Base-by-base conservation (phyloP, 2,888 invertebrate species). In the Agrilus cyanescens region DNA sequence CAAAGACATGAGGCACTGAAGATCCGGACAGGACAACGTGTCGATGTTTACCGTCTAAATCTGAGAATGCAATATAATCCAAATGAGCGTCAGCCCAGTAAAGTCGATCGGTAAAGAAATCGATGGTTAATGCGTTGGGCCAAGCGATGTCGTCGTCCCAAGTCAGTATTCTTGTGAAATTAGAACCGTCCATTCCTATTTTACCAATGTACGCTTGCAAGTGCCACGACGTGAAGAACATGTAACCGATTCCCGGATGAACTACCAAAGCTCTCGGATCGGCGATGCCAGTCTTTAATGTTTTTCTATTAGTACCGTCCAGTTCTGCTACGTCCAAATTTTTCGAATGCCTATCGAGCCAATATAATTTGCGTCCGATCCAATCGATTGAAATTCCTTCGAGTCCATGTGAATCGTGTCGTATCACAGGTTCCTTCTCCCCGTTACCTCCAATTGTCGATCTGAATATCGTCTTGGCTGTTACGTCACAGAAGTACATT, bases 21-120 rank as follows among this genome's bases (percentile, higher is more conserved):
- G 72, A 65, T 12, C 90, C 90, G 0, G 84, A 82, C 3, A 94
- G 60, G 0, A 85, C 89, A 41, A 84, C 77, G 58, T 88, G 86
- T 4, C 90, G 74, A 60, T 91, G 83, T 49, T 77, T 78, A 2
- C 97, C 97, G 67, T 96, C 91, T 49, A 97, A 73, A 66, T 96
- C 91, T 1, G 90, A 80, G 52, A 86, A 90, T 31, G 95, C 97
- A 39, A 98, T 94, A 60, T 96, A 96, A 63, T 98, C 95, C 52
- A 97, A 74, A 68, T 96, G 96, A 52, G 97, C 97, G 64, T 98
- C 98, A 0, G 96, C 97, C 86, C 90, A 98, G 69, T 90, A 97
- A 35, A 98, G 78, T 55, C 87, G 77, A 55, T 96, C 90, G 0
- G 95, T 90, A 62, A 95, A 90, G 64, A 91, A 96, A 60, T 98